phyloP scores from a whole-genome alignment of 2,797 vertebrate genomes.

The Gymnocypris eckloni region DNA sequence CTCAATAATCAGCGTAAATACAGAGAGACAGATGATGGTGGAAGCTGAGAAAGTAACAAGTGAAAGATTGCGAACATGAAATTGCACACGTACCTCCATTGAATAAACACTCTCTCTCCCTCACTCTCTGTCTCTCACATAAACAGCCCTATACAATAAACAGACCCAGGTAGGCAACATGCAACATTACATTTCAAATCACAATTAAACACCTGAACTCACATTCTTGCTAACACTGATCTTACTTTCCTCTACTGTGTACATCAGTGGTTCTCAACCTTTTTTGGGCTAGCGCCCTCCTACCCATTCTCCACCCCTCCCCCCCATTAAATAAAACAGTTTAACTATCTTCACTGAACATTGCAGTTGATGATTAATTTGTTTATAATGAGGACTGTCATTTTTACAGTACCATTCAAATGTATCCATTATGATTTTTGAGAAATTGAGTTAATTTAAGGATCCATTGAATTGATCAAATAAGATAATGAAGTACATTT shows the following conservation, averaged over 20 bases:
- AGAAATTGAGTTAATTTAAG: no score
- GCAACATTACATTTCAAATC: background rate
- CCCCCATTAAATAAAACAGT: no score
- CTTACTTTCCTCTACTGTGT: background rate
- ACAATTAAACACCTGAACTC: background rate
- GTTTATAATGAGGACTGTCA: no score
- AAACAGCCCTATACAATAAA: slow-evolving; percentile 26
- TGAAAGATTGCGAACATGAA: slow-evolving; percentile 9
- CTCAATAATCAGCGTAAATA: background rate
- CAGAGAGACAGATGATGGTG: slow-evolving; percentile 3
- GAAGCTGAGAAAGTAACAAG: background rate
- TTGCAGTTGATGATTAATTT: no score
- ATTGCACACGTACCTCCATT: background rate
- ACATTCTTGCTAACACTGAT: background rate
- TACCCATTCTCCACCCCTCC: no score
- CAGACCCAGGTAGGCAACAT: slow-evolving; percentile 1
- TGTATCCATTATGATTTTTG: no score
- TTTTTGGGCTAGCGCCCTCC: no score
- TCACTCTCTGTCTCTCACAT: background rate
- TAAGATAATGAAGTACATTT: no score
- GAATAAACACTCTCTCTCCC: slow-evolving; percentile 12
- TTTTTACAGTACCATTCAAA: no score
- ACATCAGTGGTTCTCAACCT: background rate
- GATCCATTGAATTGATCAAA: no score
- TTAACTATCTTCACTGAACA: no score